Evolutionary conservation across 2,888 invertebrate species (phyloP), one percentile per base, ranked within the genome.

Genomic region (Neocrepidodera transversa): DNA sequence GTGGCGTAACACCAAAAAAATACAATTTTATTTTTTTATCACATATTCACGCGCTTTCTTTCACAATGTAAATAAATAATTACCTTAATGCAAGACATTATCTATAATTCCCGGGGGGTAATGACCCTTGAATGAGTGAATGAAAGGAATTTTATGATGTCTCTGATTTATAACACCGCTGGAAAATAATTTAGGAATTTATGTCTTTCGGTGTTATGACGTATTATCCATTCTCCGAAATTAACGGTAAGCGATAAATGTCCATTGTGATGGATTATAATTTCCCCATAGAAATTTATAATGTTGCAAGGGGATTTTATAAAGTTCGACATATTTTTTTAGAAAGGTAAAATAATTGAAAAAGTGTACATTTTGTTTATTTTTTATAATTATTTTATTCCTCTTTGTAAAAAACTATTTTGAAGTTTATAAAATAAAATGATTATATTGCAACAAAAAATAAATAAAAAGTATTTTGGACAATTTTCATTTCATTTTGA

Each of bases 181-280:
- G 49, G 63, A 62, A 66, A 64, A 62, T 66, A 59, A 54, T 59
- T 59, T 55, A 58, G 64, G 62, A 65, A 65, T 63, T 65, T 64
- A 62, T 64, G 55, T 63, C 62, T 65, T 63, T 63, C 51, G 60
- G 53, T 52, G 63, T 53, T 56, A 54, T 59, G 60, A 64, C 58
- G 63, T 61, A 64, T 64, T 58, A 53, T 43, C 60, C 61, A 58
- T 64, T 61, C 53, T 61, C 54, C 53, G 53, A 59, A 64, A 53
- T 53, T 60, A 61, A 61, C 58, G 60, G 50, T 58, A 43, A 42
- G 54, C 59, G 49, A 49, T 59, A 54, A 54, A 40, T 43, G 59
- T 49, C 49, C 43, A 23, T 32, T 53, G 28, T 58, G 58, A 58
- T 58, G 47, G 48, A 53, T 53, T 16, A 40, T 58, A 45, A 58